phyloP scores from a whole-genome alignment of 2,888 invertebrate genomes.

The Phoenoteleia sp. region DNA sequence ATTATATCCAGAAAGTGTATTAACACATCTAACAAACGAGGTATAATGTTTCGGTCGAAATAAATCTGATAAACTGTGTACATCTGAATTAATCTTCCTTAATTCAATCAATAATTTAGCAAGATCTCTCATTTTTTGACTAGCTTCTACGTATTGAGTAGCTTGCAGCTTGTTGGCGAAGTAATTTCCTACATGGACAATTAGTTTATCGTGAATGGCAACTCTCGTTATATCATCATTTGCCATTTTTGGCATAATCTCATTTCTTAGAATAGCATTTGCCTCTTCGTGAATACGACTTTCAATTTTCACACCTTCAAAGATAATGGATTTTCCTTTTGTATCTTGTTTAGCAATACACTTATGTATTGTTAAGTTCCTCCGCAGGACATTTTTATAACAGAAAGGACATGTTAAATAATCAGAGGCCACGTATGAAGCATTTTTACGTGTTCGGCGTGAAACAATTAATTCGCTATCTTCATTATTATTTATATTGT shows the following conservation, averaged over 20 bases:
- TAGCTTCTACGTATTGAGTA: not conserved
- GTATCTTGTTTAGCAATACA: too few relatives aligned
- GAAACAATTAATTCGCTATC: too few relatives aligned
- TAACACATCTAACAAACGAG: not conserved
- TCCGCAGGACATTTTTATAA: too few relatives aligned
- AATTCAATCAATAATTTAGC: constrained; percentile 1
- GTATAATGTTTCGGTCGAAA: constrained; percentile 11
- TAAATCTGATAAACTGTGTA: not conserved
- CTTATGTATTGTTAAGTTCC: too few relatives aligned
- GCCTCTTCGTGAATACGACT: not conserved
- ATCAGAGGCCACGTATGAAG: too few relatives aligned
- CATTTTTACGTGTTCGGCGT: too few relatives aligned
- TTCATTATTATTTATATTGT: too few relatives aligned
- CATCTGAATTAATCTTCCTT: not conserved
- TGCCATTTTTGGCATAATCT: not conserved
- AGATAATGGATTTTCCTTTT: not conserved
- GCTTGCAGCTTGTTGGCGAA: constrained; percentile 15
- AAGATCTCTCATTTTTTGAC: constrained; percentile 18
- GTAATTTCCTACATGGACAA: constrained; percentile 9
- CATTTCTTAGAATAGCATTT: not conserved
- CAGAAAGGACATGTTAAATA: too few relatives aligned
- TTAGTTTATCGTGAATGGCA: not conserved
- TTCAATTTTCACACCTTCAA: not conserved
- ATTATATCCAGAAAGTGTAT: constrained; percentile 4
- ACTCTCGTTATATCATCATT: not conserved